Evolutionary conservation across 2,797 vertebrate genomes (phyloP).

Genomic region (Sciaenops ocellatus): DNA sequence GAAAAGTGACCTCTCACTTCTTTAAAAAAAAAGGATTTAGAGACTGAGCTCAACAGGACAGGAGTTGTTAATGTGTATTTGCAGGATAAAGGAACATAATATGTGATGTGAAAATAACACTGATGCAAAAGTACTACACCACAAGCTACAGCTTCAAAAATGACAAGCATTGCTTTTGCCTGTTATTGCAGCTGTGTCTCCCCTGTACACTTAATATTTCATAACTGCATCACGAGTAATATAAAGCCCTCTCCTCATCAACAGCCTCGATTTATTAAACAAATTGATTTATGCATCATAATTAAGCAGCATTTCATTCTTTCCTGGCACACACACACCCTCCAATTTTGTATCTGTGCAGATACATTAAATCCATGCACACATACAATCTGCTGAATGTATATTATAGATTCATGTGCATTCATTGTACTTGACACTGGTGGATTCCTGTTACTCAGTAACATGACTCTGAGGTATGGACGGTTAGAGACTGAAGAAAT

Average conservation of each 20-base stretch:
- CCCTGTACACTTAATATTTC: background rate
- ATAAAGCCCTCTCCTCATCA: background rate
- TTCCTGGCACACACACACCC: constrained; percentile 1
- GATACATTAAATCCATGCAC: background rate
- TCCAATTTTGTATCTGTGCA: background rate
- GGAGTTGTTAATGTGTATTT: background rate
- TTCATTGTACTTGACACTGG: background rate
- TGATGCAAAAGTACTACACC: background rate
- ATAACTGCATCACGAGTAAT: background rate
- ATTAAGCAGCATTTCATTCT: background rate
- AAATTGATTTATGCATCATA: constrained; percentile 24
- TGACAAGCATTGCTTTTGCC: background rate
- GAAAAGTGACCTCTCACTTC: background rate
- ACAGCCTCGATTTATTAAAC: constrained; percentile 4
- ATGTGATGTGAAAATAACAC: background rate
- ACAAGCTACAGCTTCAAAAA: background rate
- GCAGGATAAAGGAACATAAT: background rate
- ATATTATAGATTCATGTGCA: background rate
- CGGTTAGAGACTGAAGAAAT: constrained; percentile 49
- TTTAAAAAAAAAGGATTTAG: background rate
- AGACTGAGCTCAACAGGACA: background rate
- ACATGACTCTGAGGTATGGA: constrained; percentile 9
- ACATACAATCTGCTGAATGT: background rate
- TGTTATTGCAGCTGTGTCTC: background rate
- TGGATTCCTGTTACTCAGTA: constrained; percentile 23